phyloP scores from a whole-genome alignment of 1,140 invertebrate genomes.

The Eulimnadia texana region DNA sequence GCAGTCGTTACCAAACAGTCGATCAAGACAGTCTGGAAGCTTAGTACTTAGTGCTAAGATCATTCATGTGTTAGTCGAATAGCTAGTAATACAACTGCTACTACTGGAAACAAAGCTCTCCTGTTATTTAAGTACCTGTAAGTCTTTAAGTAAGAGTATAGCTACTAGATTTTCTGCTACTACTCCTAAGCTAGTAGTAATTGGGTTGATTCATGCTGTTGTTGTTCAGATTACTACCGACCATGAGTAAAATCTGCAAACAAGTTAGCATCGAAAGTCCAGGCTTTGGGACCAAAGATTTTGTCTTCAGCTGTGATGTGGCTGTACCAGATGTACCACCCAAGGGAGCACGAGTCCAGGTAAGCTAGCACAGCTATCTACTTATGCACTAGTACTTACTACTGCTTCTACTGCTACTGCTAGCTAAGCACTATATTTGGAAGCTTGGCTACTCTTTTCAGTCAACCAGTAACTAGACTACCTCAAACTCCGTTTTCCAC shows the following conservation, averaged over 20 bases:
- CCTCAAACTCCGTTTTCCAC: too few species aligned
- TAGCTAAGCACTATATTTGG: background rate
- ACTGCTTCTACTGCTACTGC: background rate
- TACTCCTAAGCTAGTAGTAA: background rate
- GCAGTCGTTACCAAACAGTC: too few species aligned
- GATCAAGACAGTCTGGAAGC: too few species aligned
- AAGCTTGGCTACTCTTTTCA: too few species aligned
- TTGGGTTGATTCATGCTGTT: background rate
- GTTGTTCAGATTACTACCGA: background rate
- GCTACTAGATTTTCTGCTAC: background rate
- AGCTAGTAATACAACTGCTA: too few species aligned
- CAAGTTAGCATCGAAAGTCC: conserved; percentile 75
- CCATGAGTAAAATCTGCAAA: conserved; percentile 61
- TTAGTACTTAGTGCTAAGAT: too few species aligned
- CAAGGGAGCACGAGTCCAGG: conserved; percentile 60
- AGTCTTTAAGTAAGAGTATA: too few species aligned
- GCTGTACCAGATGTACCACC: conserved; percentile 70
- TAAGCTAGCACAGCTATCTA: too few species aligned
- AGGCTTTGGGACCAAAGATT: conserved; percentile 47
- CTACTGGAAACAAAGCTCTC: too few species aligned
- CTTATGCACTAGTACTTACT: background rate
- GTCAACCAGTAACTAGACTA: too few species aligned
- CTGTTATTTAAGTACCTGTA: too few species aligned
- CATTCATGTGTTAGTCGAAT: too few species aligned
- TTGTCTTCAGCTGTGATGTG: conserved; percentile 70